Evolutionary conservation across 2,113 vertebrate species (phyloP).

Genomic region (Xiphophorus maculatus): DNA sequence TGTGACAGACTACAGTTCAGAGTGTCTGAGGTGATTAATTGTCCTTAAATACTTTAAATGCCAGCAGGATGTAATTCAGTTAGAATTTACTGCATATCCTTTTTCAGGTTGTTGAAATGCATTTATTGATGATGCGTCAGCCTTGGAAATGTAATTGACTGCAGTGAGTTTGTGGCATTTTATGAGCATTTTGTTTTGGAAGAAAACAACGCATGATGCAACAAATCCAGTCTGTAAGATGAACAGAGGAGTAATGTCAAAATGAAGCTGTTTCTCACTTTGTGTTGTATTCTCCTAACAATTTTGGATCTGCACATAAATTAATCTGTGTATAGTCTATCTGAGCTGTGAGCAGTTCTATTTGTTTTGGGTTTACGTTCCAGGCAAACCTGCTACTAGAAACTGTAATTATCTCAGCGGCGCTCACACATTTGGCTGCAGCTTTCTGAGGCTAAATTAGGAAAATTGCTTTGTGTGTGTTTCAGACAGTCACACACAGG

Average conservation of each 20-base stretch:
- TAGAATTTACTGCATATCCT: neutral
- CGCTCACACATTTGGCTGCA: constrained; percentile 58
- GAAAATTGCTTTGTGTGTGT: constrained; percentile 19
- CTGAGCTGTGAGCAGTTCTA: neutral
- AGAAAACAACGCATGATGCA: neutral
- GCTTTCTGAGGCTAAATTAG: constrained; percentile 54
- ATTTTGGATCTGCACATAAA: neutral
- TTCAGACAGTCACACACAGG: constrained; percentile 2
- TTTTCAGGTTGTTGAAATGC: neutral
- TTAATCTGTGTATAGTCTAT: neutral
- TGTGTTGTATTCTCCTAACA: neutral
- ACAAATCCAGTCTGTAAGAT: neutral
- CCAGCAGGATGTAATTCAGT: neutral
- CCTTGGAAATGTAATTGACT: too few species aligned
- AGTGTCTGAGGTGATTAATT: constrained; percentile 12
- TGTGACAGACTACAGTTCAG: constrained; percentile 8
- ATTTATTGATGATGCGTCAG: too few species aligned
- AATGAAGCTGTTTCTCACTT: neutral
- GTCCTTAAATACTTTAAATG: constrained; percentile 4
- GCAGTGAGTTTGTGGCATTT: neutral
- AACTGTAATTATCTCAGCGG: constrained; percentile 48
- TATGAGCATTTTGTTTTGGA: neutral
- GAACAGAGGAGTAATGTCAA: neutral
- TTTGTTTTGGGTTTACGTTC: constrained; percentile 1
- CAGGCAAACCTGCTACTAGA: neutral